Base-by-base conservation (phyloP, 1,140 invertebrate genomes). In the Lanistes nyassanus region DNA sequence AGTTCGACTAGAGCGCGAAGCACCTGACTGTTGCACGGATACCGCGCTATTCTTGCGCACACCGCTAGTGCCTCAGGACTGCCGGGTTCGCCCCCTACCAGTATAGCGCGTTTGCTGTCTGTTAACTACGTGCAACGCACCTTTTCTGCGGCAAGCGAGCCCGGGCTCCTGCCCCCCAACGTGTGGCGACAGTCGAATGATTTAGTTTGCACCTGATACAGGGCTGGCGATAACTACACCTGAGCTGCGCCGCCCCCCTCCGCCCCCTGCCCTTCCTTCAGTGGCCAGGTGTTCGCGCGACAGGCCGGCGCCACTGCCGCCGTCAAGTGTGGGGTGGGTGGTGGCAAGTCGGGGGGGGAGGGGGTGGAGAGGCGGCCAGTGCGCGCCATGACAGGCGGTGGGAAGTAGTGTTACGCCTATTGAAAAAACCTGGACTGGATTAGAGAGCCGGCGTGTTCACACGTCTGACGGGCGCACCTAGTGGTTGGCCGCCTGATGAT, bases 171-270 rank as follows among this genome's bases (percentile, higher is more conserved):
- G 34, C 36, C 47, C 37, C 29, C 37, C 13, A 21, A 36, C 65
- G 37, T 21, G 36, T 47, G 42, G 42, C 55, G 70, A 72, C 70
- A 72, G 56, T 62, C 60, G 70, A 72, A 56, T 72, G 70, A 72
- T 72, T 72, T 72, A 72, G 34, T 42, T 55, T 21, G 55, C 70
- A 72, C 70, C 70, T 72, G 70, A 72, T 72, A 60, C 42, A 47
- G 53, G 70, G 31, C 70, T n/a, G 36, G 34, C 55, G 70, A 72
- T 72, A 72, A 72, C 70, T 72, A 72, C 70, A 72, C 70, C 70
- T 72, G 70, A 72, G 70, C 70, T 34, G 9, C 2, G 21, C 31
- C 60, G 56, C 60, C 53, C 60, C 60, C 37, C 53, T 55, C 3
- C 42, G 39, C 5, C 16, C 34, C 70, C 69, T 16, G 36, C 60